Conservation (phyloP, 1,140 invertebrate species). For the Batillaria attramentaria region DNA sequence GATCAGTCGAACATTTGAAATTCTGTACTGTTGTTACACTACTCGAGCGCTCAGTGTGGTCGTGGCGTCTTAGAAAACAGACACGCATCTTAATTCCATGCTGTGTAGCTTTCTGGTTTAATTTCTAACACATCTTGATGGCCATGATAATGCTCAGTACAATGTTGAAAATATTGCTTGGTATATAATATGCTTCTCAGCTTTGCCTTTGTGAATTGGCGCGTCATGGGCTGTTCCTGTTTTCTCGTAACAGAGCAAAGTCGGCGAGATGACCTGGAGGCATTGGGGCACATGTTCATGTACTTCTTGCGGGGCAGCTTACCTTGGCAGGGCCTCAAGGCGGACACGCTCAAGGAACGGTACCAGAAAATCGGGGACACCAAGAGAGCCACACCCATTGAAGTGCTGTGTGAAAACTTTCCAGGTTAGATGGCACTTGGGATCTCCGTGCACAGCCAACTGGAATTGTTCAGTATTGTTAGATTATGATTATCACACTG, state of each 20-base stretch:
- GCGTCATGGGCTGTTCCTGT: constrained; percentile 1
- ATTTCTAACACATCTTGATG: too few species aligned
- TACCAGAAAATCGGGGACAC: constrained; percentile 99
- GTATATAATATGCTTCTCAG: too few species aligned
- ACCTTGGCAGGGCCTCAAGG: constrained; percentile 99
- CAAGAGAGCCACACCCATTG: constrained; percentile 97
- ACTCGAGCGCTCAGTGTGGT: too few species aligned
- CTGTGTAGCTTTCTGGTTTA: too few species aligned
- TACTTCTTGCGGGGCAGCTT: constrained; percentile 99
- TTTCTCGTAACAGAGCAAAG: constrained; percentile 90
- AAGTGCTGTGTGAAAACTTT: constrained; percentile 97
- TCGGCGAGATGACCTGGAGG: constrained; percentile 98
- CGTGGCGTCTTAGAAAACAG: too few species aligned
- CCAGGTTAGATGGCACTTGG: constrained; percentile 76
- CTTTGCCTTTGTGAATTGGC: too few species aligned
- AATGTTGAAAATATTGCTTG: too few species aligned
- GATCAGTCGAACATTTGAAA: too few species aligned
- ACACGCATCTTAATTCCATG: too few species aligned
- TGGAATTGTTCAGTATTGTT: background rate
- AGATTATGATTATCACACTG: too few species aligned
- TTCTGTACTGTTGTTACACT: too few species aligned
- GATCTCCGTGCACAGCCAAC: background rate
- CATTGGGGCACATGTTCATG: constrained; percentile 99
- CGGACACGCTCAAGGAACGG: constrained; percentile 98
- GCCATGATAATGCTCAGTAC: too few species aligned